Conservation (phyloP, 2,888 invertebrate species). For the Stenchaetothrips biformis region DNA sequence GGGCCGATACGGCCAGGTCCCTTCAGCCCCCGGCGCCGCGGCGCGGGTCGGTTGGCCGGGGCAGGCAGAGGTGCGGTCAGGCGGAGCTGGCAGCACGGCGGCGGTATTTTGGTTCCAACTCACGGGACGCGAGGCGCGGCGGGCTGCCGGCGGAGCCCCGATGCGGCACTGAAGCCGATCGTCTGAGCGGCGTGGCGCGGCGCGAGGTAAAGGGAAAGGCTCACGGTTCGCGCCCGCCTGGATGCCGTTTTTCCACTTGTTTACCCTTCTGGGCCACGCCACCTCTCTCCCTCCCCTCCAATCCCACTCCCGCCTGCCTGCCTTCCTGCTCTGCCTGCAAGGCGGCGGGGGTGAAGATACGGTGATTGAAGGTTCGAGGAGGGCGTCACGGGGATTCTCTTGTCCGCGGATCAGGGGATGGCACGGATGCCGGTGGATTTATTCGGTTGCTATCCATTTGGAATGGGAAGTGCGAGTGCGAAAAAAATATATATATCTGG, state of each 20-base stretch:
- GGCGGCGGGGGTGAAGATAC: not conserved
- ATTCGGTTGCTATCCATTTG: too few relatives aligned
- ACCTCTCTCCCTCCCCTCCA: not conserved
- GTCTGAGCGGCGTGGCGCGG: too few relatives aligned
- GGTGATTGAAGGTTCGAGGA: not conserved
- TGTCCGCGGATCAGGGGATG: too few relatives aligned
- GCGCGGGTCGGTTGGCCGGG: not conserved
- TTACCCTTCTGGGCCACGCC: constrained; percentile 13
- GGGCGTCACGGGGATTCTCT: not conserved
- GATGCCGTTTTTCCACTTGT: constrained; percentile 22
- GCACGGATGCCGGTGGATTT: too few relatives aligned
- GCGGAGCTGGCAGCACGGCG: not conserved
- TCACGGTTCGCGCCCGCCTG: not conserved
- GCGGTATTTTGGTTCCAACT: not conserved
- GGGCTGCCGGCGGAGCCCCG: not conserved
- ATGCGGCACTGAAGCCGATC: not conserved
- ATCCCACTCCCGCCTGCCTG: not conserved
- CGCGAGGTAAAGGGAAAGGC: too few relatives aligned
- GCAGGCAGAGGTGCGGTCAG: not conserved
- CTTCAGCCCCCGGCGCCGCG: not conserved
- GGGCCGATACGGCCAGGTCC: not conserved
- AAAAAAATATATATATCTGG: too few relatives aligned
- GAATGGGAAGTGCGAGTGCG: too few relatives aligned
- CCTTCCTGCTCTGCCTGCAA: not conserved
- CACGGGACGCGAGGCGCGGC: not conserved